Evolutionary conservation across 2,888 invertebrate species (phyloP), one percentile per base, ranked within the genome.

Genomic region (Fragum sueziense): DNA sequence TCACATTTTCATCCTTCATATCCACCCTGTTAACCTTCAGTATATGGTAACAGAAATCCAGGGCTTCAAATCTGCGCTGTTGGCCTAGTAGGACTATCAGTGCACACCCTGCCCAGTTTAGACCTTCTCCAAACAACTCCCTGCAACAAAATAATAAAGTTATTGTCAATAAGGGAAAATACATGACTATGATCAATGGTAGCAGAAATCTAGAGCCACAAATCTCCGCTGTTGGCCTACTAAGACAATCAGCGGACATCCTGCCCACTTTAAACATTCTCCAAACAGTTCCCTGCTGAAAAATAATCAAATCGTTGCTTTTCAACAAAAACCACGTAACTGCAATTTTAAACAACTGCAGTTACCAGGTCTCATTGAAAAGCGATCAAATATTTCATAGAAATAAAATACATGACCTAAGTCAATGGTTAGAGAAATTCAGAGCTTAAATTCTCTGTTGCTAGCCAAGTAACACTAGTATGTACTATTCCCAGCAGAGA

Each of bases 41-140:
- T 90, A 99, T 97, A 93, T 99, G 99, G 94, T 99, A 99, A 94
- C 98, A 98, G 95, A 99, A 99, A 94, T 99, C 99, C 57, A 99
- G 95, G 1, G 98, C 98, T 93, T 99, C 99, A 93, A 99, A 99
- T 79, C 99, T 95, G 65, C 98, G 94, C 94, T 99, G 99, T 91
- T 99, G 99, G 0, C 98, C 98, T 47, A 99, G 95, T 61, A 99
- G 94, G 1, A 98, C 96, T 83, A 99, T 97, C 95, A 99, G 97
- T 20, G 98, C 96, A 93, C 99, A 99, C 0, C 99, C 99, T 3
- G 99, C 99, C 99, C 99, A 99, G 93, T 99, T 98, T 0, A 99
- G 95, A 0, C 99, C 99, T 94, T 99, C 99, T 14, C 99, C 99
- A 94, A 98, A 99, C 84, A 99, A 94, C 94, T 99, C 98, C 93